Evolutionary conservation across 2,888 invertebrate species (phyloP), one percentile per base, ranked within the genome.

Genomic region (Ichneumoninae sp.): DNA sequence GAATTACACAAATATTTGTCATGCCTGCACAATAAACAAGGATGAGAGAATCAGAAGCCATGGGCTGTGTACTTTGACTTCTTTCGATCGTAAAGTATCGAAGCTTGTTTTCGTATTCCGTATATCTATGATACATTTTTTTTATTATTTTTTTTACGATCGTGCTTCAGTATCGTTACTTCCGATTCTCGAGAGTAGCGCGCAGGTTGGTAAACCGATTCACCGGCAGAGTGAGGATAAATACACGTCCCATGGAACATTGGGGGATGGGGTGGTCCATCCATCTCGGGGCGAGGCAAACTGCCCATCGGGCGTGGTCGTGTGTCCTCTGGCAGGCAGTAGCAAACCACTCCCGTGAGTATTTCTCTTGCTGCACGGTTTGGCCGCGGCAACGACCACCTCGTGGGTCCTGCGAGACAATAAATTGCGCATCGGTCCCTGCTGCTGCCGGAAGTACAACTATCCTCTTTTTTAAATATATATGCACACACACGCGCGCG

Each of bases 361-460:
- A 85, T 76, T 79, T 81, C 78, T 73, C 74, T 69, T 83, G 71
- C 44, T 76, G 75, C 54, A 81, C 77, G 85, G 85, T 80, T 80
- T 70, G 81, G 77, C 81, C 81, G 81, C 65, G 70, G 60, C 50
- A 82, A 74, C 76, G 75, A 73, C 70, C 76, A 30, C 52, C n/a
- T 71, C 44, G 36, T 52, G 54, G 74, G 54, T 85, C 69, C 82
- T 75, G 71, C 76, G 80, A 83, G 81, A 86, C 87, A 85, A 87
- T 87, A 86, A 87, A 87, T 87, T 85, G 75, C 83, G 79, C 79
- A 87, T 87, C 87, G 83, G 85, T 65, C 73, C 82, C 82, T 71
- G 76, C 80, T 75, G 68, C 69, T 36, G 63, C 47, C 66, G 52
- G 30, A 44, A 47, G 47, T 50, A 50, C 65, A 44, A 65, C 54